A percentile compares a stretch with the other conserved stretches of the same genome.
These are phyloP conservation scores for Agrotis clavis DNA, from an alignment of 2,888 invertebrate species.

Conservation along the genomic window DNA sequence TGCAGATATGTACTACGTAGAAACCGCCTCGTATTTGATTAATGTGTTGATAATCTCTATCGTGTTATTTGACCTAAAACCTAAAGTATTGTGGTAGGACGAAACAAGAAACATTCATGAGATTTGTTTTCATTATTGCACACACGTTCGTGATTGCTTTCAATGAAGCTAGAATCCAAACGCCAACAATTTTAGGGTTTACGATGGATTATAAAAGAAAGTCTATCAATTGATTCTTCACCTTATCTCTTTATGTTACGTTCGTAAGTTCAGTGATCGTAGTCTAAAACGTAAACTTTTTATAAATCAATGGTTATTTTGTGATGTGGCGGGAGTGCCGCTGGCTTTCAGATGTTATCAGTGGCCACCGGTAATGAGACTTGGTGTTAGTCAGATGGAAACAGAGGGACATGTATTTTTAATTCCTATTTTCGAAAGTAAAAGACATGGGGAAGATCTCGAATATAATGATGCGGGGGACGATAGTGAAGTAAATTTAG, in stretches of 20 bases:
- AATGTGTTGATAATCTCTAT: background rate
- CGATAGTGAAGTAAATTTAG: conserved; percentile 41
- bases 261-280: conserved; percentile 34
- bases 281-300: conserved; percentile 63
- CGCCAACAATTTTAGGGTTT: conserved; percentile 48
- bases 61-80: background rate
- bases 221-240: conserved; percentile 1
- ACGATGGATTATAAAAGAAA: conserved; percentile 35
- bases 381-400: conserved; percentile 84
- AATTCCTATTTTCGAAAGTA: conserved; percentile 73
- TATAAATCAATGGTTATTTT: conserved; percentile 73
- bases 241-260: conserved; percentile 22
- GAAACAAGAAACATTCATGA: background rate
- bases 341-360: conserved; percentile 83
- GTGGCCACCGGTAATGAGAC: conserved; percentile 83
- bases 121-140: conserved; percentile 49
- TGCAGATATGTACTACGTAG: background rate
- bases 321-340: conserved; percentile 74
- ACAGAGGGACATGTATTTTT: conserved; percentile 77
- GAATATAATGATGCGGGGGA: conserved; percentile 54
- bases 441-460: conserved; percentile 57
- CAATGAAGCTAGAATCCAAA: conserved; percentile 46
- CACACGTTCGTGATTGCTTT: conserved; percentile 49
- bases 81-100: conserved; percentile 14
- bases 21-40: background rate